These are phyloP conservation scores for Pinna nobilis DNA, from an alignment of 1,140 invertebrate species.

Conservation along the genomic window DNA sequence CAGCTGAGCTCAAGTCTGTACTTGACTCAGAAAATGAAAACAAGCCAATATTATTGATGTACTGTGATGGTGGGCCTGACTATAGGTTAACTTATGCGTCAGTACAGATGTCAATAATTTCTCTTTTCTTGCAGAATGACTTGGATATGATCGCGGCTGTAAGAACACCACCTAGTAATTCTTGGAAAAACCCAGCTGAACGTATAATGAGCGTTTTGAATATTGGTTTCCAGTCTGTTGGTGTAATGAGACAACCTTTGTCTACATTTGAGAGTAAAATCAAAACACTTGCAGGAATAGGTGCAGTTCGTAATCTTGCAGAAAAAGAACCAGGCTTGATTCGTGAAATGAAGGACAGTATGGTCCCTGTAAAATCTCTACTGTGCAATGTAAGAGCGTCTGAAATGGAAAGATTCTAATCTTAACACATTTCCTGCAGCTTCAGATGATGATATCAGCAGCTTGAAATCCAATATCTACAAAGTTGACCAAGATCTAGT, in stretches of 20 bases:
- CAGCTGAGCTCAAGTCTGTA: background rate
- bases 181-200: slow-evolving; percentile 27
- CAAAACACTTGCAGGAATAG: background rate
- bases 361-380: slow-evolving; percentile 33
- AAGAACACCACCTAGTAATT: slow-evolving; percentile 5
- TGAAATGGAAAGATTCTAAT: background rate
- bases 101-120: background rate
- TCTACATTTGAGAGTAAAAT: slow-evolving; percentile 25
- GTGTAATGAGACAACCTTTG: slow-evolving; percentile 8
- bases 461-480: slow-evolving; percentile 1
- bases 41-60: background rate
- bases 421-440: slow-evolving; percentile 36
- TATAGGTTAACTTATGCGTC: slow-evolving; percentile 12
- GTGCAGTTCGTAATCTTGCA: slow-evolving; percentile 8
- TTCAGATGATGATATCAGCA: slow-evolving; percentile 18
- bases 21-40: background rate
- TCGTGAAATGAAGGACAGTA: slow-evolving; percentile 19
- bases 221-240: slow-evolving; percentile 21
- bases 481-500: slow-evolving; percentile 21
- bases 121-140: background rate
- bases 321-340: background rate
- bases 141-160: slow-evolving; percentile 9
- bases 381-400: slow-evolving; percentile 15
- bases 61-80: slow-evolving; percentile 22
- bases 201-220: slow-evolving; percentile 21